Conservation (phyloP, 2,113 vertebrate genomes). For the Pachypanchax playfairii region DNA sequence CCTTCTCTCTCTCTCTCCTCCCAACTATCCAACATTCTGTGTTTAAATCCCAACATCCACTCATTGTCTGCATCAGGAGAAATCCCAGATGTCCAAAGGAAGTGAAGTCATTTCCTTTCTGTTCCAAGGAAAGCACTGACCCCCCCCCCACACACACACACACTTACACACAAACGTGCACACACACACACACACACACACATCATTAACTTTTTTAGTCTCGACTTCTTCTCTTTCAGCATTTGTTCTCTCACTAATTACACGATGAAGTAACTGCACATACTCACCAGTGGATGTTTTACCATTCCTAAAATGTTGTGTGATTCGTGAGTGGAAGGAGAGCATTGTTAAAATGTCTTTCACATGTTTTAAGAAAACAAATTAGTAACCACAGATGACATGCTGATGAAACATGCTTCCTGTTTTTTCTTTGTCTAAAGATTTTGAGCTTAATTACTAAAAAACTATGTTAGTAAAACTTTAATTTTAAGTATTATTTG, state of each 20-base stretch:
- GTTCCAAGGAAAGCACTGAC: constrained; percentile 49
- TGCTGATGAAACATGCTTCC: constrained; percentile 30
- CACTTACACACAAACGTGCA: constrained; percentile 10
- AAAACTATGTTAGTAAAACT: neutral
- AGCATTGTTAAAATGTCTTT: neutral
- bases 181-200: constrained; percentile 25
- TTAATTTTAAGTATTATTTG: too few relatives aligned
- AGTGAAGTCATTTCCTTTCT: constrained; percentile 79
- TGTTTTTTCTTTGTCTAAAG: constrained; percentile 14
- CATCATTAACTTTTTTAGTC: constrained; percentile 7
- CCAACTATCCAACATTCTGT: neutral
- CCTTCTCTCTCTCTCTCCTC: neutral
- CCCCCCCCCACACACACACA: neutral
- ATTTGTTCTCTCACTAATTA: too few relatives aligned
- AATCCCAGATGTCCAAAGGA: constrained; percentile 76
- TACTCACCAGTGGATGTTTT: constrained; percentile 15
- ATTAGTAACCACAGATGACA: constrained; percentile 7
- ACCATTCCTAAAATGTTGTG: neutral
- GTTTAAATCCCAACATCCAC: constrained; percentile 70
- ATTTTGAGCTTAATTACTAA: too few relatives aligned
- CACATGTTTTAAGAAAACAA: constrained; percentile 10
- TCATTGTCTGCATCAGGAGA: constrained; percentile 76
- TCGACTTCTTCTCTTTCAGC: neutral
- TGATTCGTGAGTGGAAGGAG: constrained; percentile 28
- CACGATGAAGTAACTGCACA: too few relatives aligned